phyloP scores from a whole-genome alignment of 2,888 invertebrate species.

The Lithophane semibrunnea region DNA sequence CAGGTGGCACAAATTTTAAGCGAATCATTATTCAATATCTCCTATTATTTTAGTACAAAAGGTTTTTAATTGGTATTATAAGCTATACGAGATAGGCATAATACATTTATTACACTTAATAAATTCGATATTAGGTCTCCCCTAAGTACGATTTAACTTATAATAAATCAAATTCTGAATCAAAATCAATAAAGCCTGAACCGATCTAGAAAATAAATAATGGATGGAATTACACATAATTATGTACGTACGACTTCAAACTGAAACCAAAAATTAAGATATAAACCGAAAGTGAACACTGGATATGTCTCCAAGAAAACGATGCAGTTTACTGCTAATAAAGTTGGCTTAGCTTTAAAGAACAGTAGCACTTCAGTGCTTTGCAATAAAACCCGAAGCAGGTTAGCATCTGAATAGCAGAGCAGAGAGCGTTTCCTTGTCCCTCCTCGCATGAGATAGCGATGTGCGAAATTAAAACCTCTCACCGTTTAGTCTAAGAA shows the following conservation, averaged over 20 bases:
- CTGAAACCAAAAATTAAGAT: not conserved
- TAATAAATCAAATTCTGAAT: not conserved
- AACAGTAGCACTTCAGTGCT: constrained; percentile 43
- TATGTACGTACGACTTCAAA: not conserved
- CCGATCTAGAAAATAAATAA: not conserved
- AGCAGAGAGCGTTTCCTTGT: constrained; percentile 80
- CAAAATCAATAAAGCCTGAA: not conserved
- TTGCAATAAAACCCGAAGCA: constrained; percentile 62
- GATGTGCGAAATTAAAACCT: constrained; percentile 86
- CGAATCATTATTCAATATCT: not conserved
- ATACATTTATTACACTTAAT: not conserved
- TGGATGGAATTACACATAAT: not conserved
- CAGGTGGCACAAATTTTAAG: constrained; percentile 6
- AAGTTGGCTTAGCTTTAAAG: constrained; percentile 43
- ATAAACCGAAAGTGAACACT: not conserved
- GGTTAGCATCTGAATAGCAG: constrained; percentile 67
- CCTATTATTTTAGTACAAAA: not conserved
- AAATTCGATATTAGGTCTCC: too few species aligned
- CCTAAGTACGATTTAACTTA: too few species aligned
- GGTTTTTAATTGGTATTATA: not conserved
- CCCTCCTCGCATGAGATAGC: constrained; percentile 79
- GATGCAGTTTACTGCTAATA: constrained; percentile 43
- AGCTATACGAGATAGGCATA: not conserved
- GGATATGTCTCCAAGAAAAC: constrained; percentile 19
- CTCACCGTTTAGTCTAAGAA: constrained; percentile 81